phyloP scores from a whole-genome alignment of 2,113 vertebrate species.

The Pteruthius melanotis region DNA sequence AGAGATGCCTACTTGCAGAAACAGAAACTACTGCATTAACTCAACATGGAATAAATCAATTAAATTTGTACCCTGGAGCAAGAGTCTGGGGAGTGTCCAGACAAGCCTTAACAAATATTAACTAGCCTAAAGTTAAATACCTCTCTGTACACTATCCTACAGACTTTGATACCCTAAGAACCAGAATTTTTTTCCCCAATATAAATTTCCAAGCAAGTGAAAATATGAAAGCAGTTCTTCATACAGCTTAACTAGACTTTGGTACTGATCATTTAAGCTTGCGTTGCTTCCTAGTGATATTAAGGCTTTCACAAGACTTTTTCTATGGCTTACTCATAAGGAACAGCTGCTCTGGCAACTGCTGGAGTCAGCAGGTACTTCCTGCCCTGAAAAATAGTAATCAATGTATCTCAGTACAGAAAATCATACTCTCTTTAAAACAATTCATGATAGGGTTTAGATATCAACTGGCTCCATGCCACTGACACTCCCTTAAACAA shows the following conservation, averaged over 20 bases:
- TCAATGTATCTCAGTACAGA: not conserved
- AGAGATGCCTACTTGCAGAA: not conserved
- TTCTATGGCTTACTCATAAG: not conserved
- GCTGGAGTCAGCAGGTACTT: conserved; percentile 36
- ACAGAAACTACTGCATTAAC: not conserved
- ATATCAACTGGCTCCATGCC: conserved; percentile 8
- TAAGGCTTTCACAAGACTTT: not conserved
- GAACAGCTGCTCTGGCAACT: conserved; percentile 48
- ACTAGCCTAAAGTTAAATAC: conserved; percentile 31
- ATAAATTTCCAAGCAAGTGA: not conserved
- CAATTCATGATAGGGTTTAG: not conserved
- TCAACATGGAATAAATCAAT: not conserved
- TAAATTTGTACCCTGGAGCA: conserved; percentile 21
- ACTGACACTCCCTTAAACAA: not conserved
- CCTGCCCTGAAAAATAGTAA: conserved; percentile 4
- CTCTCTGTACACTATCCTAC: conserved; percentile 1
- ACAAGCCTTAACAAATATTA: conserved; percentile 49
- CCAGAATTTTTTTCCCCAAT: not conserved
- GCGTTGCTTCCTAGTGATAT: not conserved
- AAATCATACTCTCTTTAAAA: conserved; percentile 1
- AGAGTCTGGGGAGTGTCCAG: conserved; percentile 44
- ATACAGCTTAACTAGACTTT: not conserved
- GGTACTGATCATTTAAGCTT: not conserved
- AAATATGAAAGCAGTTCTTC: not conserved
- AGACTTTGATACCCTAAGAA: not conserved